Evolutionary conservation across 2,113 vertebrate species (phyloP).

Genomic region (rabbit (Oryctolagus cuniculus)): DNA sequence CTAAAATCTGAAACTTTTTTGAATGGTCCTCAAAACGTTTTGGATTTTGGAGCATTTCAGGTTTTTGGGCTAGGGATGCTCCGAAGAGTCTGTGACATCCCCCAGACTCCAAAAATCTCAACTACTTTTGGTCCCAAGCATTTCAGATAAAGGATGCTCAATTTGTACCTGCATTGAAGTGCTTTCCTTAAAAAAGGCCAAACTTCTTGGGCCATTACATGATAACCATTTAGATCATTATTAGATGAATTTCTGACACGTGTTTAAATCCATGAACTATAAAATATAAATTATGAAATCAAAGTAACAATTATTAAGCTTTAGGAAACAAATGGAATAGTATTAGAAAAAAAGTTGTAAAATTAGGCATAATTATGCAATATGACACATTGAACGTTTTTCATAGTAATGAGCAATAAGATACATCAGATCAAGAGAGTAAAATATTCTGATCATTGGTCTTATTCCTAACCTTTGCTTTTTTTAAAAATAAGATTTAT

Average conservation of each 20-base stretch:
- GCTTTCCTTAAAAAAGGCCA: background rate
- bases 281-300: background rate
- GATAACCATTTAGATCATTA: background rate
- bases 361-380: background rate
- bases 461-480: background rate
- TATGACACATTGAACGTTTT: background rate
- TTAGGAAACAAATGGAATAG: background rate
- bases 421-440: background rate
- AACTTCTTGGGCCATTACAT: background rate
- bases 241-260: background rate
- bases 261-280: background rate
- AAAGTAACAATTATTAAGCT: background rate
- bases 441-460: constrained; percentile 26
- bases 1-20: too few species aligned
- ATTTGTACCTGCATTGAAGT: background rate
- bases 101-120: too few species aligned
- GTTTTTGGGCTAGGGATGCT: too few species aligned
- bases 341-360: background rate
- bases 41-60: too few species aligned
- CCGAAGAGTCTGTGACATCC: too few species aligned
- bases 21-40: too few species aligned
- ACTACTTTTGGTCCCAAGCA: too few species aligned
- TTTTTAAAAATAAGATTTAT: too few species aligned
- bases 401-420: constrained; percentile 1
- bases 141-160: too few species aligned